These are phyloP conservation scores for Anastrepha obliqua DNA, from an alignment of 1,140 invertebrate genomes.

Conservation along the genomic window DNA sequence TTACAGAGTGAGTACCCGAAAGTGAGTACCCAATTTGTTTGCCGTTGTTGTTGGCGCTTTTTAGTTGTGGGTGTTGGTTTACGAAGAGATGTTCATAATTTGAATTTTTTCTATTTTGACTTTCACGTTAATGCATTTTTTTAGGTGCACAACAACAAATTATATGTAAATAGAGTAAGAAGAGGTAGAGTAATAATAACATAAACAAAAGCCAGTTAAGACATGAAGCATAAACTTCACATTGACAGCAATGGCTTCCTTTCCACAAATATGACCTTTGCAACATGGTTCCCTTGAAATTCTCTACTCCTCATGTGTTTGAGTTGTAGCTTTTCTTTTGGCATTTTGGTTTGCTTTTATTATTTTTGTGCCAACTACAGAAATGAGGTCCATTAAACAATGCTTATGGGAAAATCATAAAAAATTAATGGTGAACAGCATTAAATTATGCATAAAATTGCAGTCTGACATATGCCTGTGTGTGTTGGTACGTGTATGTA, in stretches of 20 bases:
- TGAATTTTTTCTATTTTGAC: background rate
- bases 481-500: background rate
- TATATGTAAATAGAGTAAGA: background rate
- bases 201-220: background rate
- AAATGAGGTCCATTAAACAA: slow-evolving; percentile 35
- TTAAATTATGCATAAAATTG: slow-evolving; percentile 53
- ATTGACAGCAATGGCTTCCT: slow-evolving; percentile 33
- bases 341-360: background rate
- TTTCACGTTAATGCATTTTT: slow-evolving; percentile 49
- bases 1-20: slow-evolving; percentile 10
- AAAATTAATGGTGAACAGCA: slow-evolving; percentile 41
- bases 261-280: slow-evolving; percentile 11
- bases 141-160: background rate
- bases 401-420: slow-evolving; percentile 48
- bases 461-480: background rate
- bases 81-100: background rate
- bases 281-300: background rate
- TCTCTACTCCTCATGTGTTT: background rate
- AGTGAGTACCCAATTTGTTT: slow-evolving; percentile 32
- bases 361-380: background rate
- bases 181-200: background rate
- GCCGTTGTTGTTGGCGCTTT: background rate
- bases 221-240: slow-evolving; percentile 15
- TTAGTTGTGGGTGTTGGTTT: background rate
- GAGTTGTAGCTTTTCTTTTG: background rate